Conservation (phyloP, 1,140 invertebrate species). For the Drosophila biarmipes region DNA sequence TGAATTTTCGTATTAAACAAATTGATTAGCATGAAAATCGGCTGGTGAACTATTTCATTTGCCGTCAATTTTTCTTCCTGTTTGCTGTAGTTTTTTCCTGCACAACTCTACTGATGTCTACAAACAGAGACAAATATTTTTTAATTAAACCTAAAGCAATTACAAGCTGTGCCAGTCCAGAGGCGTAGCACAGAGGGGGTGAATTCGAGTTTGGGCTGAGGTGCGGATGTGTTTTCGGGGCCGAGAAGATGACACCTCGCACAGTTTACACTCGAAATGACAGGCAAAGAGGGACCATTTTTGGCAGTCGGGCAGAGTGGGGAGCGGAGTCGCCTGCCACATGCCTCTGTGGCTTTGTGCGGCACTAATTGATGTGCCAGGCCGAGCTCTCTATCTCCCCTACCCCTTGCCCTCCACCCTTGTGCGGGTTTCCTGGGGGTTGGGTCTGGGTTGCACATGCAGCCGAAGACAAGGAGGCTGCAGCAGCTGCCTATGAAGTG, state of each 20-base stretch:
- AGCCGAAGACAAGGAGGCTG: conserved; percentile 43
- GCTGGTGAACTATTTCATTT: not conserved
- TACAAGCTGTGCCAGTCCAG: conserved; percentile 66
- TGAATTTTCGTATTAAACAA: not conserved
- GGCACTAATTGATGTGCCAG: conserved; percentile 80
- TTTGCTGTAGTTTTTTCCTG: not conserved
- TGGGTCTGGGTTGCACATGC: conserved; percentile 48
- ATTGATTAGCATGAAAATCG: not conserved
- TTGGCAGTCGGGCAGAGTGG: conserved; percentile 24
- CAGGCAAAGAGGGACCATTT: conserved; percentile 63
- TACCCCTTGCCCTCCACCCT: not conserved
- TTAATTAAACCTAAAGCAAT: conserved; percentile 82
- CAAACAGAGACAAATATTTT: conserved; percentile 68
- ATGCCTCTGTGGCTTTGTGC: conserved; percentile 72
- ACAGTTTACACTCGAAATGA: conserved; percentile 75
- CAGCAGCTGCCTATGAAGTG: conserved; percentile 55
- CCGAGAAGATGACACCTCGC: conserved; percentile 58
- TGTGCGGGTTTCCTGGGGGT: conserved; percentile 10
- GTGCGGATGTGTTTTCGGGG: conserved; percentile 18
- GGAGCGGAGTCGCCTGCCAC: conserved; percentile 14
- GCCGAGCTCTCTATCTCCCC: conserved; percentile 39
- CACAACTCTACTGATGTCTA: conserved; percentile 1
- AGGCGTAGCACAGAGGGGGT: conserved; percentile 52
- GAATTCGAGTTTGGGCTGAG: conserved; percentile 17
- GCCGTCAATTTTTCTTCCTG: not conserved